Conservation (phyloP, 2,113 vertebrate genomes). For the Acrocephalus arundinaceus region DNA sequence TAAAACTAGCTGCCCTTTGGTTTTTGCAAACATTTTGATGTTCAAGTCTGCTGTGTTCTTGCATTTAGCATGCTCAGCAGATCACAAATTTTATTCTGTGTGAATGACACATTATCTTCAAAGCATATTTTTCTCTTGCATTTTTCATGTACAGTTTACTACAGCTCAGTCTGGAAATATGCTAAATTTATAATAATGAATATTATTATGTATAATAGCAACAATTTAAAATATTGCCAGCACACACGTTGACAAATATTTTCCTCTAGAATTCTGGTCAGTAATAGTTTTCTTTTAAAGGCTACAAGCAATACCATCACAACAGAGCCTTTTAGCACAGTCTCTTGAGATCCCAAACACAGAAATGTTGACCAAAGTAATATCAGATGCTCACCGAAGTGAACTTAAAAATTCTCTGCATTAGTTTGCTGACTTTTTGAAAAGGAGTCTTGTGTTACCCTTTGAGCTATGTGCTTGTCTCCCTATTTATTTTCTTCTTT, state of each 20-base stretch:
- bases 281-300: background rate
- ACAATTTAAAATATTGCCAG: conserved; percentile 44
- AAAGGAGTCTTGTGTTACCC: background rate
- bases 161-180: conserved; percentile 58
- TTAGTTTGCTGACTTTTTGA: background rate
- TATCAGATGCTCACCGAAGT: background rate
- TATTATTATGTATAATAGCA: conserved; percentile 25
- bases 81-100: conserved; percentile 63
- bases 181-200: conserved; percentile 59
- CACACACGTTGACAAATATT: background rate
- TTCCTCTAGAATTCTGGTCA: conserved; percentile 19
- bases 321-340: background rate
- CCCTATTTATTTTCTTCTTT: background rate
- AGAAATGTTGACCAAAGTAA: background rate
- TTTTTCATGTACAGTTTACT: conserved; percentile 63
- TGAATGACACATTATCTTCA: conserved; percentile 61
- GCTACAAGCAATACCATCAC: background rate
- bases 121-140: conserved; percentile 67
- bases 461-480: background rate
- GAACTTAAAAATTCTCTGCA: background rate
- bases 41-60: conserved; percentile 20
- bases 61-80: conserved; percentile 52
- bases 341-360: background rate
- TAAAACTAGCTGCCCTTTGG: background rate
- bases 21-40: conserved; percentile 46